Base-by-base conservation (phyloP, 2,113 vertebrate genomes). In the Axis porcinus region DNA sequence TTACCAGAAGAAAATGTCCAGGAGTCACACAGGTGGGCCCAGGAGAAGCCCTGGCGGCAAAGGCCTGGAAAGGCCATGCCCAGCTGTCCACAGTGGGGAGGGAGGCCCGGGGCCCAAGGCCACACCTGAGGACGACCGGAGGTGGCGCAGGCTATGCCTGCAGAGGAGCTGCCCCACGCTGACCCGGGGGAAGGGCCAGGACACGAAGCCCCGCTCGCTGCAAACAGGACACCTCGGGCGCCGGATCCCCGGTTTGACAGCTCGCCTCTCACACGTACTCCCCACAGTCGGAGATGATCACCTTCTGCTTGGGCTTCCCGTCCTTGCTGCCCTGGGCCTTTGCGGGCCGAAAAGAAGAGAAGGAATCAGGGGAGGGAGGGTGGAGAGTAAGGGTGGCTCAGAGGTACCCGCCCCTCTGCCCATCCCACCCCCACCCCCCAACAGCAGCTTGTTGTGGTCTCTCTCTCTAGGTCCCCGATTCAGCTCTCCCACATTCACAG, bases 271-370 rank as follows among this genome's bases (percentile, higher is more conserved):
- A 99, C 8, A 98, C 98, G 40, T 99, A 99, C 98, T 99, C 99
- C 89, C 99, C 99, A 7, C 99, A 99, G 98, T 99, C 99, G 0
- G 99, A 99, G 81, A 99, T 99, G 89, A 99, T 99, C 96, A 99
- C 99, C 97, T 99, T 99, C 99, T 99, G 99, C 98, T 99, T 99
- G 0, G 99, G 98, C 91, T 99, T 99, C 93, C 99, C 99, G 0
- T 99, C 99, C 93, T 99, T 99, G 98, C 98, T 98, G 96, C 99
- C 99, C 97, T 99, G 99, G 97, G 99, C 99, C 99, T 99, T 98
- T 21, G 40, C 0, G 9, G 47, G 28, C 4, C 4, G 4, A 83
- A 78, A 2, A 58, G 62, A 67, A 76, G 45, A 89, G 40, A 6
- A 27, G 21, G 25, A 40, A 82, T 43, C 23, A 58, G 50, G 19